A percentile compares a stretch with the other conserved stretches of the same genome.
Evolutionary conservation across 2,888 invertebrate species (phyloP).

Genomic region (Lasioglossum vierecki): DNA sequence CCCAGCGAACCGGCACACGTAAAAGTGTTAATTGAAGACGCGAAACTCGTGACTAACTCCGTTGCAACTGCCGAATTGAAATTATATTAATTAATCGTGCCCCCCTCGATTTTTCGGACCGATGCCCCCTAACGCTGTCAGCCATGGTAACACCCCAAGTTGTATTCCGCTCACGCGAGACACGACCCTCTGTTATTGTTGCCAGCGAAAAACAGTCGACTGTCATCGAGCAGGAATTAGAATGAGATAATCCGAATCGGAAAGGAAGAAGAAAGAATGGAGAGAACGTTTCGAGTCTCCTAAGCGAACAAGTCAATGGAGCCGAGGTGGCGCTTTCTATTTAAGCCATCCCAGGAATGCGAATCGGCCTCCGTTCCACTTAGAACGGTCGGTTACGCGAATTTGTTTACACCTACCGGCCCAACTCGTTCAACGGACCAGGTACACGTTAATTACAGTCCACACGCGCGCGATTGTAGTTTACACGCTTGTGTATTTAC

Average conservation of each 20-base stretch:
- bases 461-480: not conserved
- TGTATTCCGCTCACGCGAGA: slow-evolving; percentile 37
- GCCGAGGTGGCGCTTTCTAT: not conserved
- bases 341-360: not conserved
- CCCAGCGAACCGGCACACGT: slow-evolving; percentile 45
- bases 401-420: not conserved
- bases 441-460: not conserved
- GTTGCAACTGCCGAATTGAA: slow-evolving; percentile 65
- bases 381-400: not conserved
- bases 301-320: not conserved
- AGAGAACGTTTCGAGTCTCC: not conserved
- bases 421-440: not conserved
- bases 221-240: slow-evolving; percentile 37
- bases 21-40: slow-evolving; percentile 74
- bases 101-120: slow-evolving; percentile 57
- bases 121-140: not conserved
- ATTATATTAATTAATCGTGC: slow-evolving; percentile 77
- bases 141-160: slow-evolving; percentile 29
- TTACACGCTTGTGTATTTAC: not conserved
- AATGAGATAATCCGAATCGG: not conserved
- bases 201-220: slow-evolving; percentile 31
- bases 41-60: slow-evolving; percentile 51
- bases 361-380: not conserved
- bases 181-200: slow-evolving; percentile 6
- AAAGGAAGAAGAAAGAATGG: not conserved